A percentile compares a stretch with the other conserved stretches of the same genome.
These are phyloP conservation scores for Coreius guichenoti DNA, from an alignment of 2,797 vertebrate species.

Conservation along the genomic window DNA sequence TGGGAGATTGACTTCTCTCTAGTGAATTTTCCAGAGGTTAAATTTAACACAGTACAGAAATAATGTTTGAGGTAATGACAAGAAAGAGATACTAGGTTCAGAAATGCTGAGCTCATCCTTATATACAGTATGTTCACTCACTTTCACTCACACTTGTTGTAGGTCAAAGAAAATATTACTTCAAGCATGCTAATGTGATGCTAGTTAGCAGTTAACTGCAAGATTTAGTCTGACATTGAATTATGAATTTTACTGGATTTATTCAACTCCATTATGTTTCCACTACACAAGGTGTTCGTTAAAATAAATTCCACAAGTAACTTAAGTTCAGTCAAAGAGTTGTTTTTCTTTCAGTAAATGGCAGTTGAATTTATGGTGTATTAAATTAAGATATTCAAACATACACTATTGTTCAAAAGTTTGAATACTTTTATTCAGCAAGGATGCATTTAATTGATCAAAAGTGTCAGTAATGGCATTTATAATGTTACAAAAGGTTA, in stretches of 20 bases:
- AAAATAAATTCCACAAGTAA: neutral
- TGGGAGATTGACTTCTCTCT: slow-evolving; percentile 39
- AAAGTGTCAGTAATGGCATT: neutral
- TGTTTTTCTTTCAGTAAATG: neutral
- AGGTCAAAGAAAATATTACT: neutral
- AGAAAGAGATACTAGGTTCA: slow-evolving; percentile 12
- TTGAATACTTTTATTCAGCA: neutral
- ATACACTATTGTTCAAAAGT: neutral
- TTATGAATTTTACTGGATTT: neutral
- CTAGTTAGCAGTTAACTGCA: neutral
- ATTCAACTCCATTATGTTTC: neutral
- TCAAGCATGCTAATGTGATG: neutral
- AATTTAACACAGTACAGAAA: slow-evolving; percentile 42
- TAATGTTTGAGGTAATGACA: slow-evolving; percentile 37
- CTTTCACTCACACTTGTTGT: too few relatives aligned
- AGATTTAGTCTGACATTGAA: neutral
- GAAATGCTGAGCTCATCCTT: slow-evolving; percentile 9
- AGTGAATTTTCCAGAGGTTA: slow-evolving; percentile 66
- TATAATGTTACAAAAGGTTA: neutral
- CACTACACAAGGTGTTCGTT: neutral
- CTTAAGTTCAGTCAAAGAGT: neutral
- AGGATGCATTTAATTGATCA: neutral
- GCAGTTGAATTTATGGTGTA: neutral
- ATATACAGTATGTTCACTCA: neutral
- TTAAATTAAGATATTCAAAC: neutral